Evolutionary conservation across 2,113 vertebrate species (phyloP).

Genomic region (Podarcis raffonei): DNA sequence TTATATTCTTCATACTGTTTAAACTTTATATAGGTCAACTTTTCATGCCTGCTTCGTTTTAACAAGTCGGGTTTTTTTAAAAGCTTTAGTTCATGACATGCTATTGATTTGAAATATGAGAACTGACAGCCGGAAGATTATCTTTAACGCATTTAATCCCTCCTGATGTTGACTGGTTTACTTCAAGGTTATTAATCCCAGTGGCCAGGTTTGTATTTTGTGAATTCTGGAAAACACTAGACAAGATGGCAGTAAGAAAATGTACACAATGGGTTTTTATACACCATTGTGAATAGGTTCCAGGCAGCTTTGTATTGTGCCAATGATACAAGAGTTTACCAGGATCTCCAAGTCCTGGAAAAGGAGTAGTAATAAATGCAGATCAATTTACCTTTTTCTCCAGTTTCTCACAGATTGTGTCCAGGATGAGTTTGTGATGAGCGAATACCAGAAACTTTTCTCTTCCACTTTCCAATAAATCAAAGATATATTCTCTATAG

Average conservation of each 20-base stretch:
- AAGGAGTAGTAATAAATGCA: constrained; percentile 25
- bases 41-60: neutral
- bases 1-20: neutral
- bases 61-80: neutral
- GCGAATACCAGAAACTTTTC: constrained; percentile 98
- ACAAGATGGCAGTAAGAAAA: neutral
- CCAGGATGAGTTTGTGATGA: constrained; percentile 91
- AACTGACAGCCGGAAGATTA: neutral
- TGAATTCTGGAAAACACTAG: neutral
- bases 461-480: constrained; percentile 91
- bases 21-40: neutral
- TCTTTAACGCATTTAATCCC: neutral
- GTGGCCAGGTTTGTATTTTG: neutral
- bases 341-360: constrained; percentile 11
- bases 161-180: neutral
- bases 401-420: constrained; percentile 83
- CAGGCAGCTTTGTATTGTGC: neutral
- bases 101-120: neutral
- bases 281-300: neutral
- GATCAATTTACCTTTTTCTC: constrained; percentile 83
- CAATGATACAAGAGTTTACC: neutral
- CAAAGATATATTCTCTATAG: constrained; percentile 90
- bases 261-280: neutral
- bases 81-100: neutral
- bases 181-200: neutral